phyloP scores from a whole-genome alignment of 2,113 vertebrate species.

The Hippocampus guttulatus region DNA sequence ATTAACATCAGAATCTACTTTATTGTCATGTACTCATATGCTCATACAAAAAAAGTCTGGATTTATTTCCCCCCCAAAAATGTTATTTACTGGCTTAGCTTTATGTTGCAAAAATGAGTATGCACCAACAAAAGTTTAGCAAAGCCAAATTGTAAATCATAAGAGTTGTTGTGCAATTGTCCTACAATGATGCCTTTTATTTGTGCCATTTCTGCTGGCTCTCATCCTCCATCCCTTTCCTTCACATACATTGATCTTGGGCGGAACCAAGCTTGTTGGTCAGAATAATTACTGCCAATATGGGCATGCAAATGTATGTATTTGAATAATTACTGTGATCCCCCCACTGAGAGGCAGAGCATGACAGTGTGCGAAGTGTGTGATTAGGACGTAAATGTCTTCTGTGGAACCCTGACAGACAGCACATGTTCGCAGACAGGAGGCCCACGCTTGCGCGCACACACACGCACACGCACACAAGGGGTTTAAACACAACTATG shows the following conservation, averaged over 20 bases:
- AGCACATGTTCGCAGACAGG: slow-evolving; percentile 37
- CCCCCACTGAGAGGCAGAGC: slow-evolving; percentile 50
- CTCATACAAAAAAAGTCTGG: no score
- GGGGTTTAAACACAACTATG: neutral
- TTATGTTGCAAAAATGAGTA: no score
- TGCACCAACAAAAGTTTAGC: neutral
- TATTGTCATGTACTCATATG: no score
- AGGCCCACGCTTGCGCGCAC: slow-evolving; percentile 12
- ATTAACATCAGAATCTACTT: no score
- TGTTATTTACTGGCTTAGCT: no score
- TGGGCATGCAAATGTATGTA: slow-evolving; percentile 44
- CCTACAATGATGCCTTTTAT: slow-evolving; percentile 47
- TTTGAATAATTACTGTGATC: slow-evolving; percentile 71
- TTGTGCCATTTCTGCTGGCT: slow-evolving; percentile 34
- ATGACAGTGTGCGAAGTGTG: slow-evolving; percentile 50
- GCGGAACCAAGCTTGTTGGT: slow-evolving; percentile 74
- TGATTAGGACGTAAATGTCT: slow-evolving; percentile 68
- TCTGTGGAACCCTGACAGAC: slow-evolving; percentile 57
- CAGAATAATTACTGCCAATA: slow-evolving; percentile 78
- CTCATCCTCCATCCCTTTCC: slow-evolving; percentile 35
- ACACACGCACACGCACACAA: neutral
- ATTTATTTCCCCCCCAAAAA: no score
- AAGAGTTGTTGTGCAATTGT: slow-evolving; percentile 48
- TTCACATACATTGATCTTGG: slow-evolving; percentile 69
- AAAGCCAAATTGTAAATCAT: slow-evolving; percentile 30